These are phyloP conservation scores for Brachyptera risi DNA, from an alignment of 2,888 invertebrate species.

Conservation along the genomic window DNA sequence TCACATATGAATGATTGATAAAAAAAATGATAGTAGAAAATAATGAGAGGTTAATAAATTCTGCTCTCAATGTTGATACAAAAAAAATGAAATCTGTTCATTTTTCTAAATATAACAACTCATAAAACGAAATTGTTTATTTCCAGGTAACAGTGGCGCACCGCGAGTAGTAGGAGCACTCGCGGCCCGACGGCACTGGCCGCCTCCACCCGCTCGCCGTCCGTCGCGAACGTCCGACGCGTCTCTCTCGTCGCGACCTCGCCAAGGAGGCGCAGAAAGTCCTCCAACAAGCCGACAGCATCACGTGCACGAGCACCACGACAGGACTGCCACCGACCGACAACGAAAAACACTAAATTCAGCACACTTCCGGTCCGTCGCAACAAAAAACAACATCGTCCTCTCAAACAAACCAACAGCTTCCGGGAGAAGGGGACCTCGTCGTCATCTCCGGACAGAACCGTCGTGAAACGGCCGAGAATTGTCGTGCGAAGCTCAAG, in stretches of 20 bases:
- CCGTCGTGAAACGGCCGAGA: conserved; percentile 6
- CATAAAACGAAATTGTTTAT: too few relatives aligned
- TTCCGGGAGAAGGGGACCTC: conserved; percentile 21
- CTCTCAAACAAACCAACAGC: conserved; percentile 2
- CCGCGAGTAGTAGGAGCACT: conserved; percentile 46
- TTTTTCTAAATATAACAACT: too few relatives aligned
- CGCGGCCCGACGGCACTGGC: conserved; percentile 48
- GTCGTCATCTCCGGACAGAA: conserved; percentile 20
- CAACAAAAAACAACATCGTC: conserved; percentile 8
- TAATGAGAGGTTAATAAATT: too few relatives aligned
- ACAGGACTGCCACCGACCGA: conserved; percentile 33
- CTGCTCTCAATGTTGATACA: too few relatives aligned
- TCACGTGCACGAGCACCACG: conserved; percentile 54
- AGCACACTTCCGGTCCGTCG: conserved; percentile 27
- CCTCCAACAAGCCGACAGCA: conserved; percentile 66
- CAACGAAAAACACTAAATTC: conserved; percentile 10
- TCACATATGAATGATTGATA: too few relatives aligned
- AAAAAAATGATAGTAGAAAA: too few relatives aligned
- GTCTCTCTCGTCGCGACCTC: conserved; percentile 66
- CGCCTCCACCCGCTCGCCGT: conserved; percentile 48
- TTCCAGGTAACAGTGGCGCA: conserved; percentile 24
- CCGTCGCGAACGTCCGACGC: conserved; percentile 60
- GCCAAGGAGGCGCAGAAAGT: conserved; percentile 71
- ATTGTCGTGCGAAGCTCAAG: conserved; percentile 46
- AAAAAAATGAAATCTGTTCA: too few relatives aligned